Conservation (phyloP, 1,140 invertebrate species). For the Luehdorfia chinensis region DNA sequence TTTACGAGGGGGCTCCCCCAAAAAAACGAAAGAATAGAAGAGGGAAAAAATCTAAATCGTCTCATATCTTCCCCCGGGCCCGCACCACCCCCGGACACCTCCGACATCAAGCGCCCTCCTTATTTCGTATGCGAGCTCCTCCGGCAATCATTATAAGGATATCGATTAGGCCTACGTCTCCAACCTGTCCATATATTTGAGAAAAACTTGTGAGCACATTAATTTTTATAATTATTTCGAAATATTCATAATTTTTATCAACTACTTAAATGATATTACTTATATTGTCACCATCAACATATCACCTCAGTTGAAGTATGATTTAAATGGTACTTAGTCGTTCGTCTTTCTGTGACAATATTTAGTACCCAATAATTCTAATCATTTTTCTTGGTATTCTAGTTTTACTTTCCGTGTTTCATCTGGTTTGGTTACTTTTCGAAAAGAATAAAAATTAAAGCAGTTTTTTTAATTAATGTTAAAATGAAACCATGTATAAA, state of each 20-base stretch:
- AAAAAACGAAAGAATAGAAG: constrained; percentile 76
- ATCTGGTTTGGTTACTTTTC: too few relatives aligned
- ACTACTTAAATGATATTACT: too few relatives aligned
- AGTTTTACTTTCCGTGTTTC: too few relatives aligned
- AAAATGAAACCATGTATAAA: too few relatives aligned
- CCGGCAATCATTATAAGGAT: constrained; percentile 75
- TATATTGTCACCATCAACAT: too few relatives aligned
- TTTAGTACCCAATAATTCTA: too few relatives aligned
- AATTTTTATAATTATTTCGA: constrained; percentile 4
- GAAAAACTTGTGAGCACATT: constrained; percentile 52
- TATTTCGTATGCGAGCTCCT: constrained; percentile 76
- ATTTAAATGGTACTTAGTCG: too few relatives aligned
- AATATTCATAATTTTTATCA: constrained; percentile 9
- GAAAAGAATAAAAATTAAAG: too few relatives aligned
- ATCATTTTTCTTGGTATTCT: too few relatives aligned
- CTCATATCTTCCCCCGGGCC: constrained; percentile 66
- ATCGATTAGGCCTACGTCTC: constrained; percentile 72
- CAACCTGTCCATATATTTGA: constrained; percentile 71
- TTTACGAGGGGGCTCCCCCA: constrained; percentile 72
- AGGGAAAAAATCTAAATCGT: constrained; percentile 77
- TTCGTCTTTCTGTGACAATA: too few relatives aligned
- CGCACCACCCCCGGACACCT: constrained; percentile 57
- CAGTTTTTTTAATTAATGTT: too few relatives aligned
- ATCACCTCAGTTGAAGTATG: too few relatives aligned
- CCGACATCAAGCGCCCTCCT: constrained; percentile 68